phyloP scores from a whole-genome alignment of 2,888 invertebrate genomes.

The Blastobasis adustella region DNA sequence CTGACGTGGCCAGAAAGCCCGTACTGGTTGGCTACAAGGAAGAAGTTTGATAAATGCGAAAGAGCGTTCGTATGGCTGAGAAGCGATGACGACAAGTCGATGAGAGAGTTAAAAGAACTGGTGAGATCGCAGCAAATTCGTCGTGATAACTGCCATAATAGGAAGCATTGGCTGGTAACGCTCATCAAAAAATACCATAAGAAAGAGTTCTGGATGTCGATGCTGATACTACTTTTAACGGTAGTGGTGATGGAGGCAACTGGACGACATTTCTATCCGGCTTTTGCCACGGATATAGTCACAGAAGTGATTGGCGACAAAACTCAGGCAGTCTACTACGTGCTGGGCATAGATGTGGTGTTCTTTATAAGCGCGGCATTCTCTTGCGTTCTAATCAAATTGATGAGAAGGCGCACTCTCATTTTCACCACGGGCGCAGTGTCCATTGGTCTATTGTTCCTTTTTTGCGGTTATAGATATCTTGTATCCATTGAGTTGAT shows the following conservation, averaged over 20 bases:
- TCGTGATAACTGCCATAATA: neutral
- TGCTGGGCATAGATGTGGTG: slow-evolving; percentile 26
- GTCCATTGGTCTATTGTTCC: slow-evolving; percentile 18
- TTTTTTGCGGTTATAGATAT: slow-evolving; percentile 21
- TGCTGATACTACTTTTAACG: slow-evolving; percentile 20
- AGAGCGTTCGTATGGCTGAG: slow-evolving; percentile 66
- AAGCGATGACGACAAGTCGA: slow-evolving; percentile 35
- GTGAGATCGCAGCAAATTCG: slow-evolving; percentile 21
- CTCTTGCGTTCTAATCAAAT: slow-evolving; percentile 17
- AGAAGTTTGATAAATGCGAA: slow-evolving; percentile 56
- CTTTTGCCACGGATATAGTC: slow-evolving; percentile 31
- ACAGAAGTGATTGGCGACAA: slow-evolving; percentile 19
- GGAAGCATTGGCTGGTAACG: neutral
- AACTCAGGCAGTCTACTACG: slow-evolving; percentile 21
- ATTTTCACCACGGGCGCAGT: slow-evolving; percentile 26
- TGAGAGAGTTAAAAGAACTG: slow-evolving; percentile 26
- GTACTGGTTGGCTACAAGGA: slow-evolving; percentile 67
- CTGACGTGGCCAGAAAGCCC: slow-evolving; percentile 76
- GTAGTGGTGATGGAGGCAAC: slow-evolving; percentile 23
- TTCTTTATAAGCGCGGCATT: slow-evolving; percentile 18
- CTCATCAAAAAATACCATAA: slow-evolving; percentile 16
- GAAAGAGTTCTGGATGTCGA: slow-evolving; percentile 23
- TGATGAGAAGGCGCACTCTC: slow-evolving; percentile 23
- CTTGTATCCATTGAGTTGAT: slow-evolving; percentile 14
- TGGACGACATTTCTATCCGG: slow-evolving; percentile 28